These are phyloP conservation scores for Littorina saxatilis DNA, from an alignment of 1,140 invertebrate species.

Conservation along the genomic window DNA sequence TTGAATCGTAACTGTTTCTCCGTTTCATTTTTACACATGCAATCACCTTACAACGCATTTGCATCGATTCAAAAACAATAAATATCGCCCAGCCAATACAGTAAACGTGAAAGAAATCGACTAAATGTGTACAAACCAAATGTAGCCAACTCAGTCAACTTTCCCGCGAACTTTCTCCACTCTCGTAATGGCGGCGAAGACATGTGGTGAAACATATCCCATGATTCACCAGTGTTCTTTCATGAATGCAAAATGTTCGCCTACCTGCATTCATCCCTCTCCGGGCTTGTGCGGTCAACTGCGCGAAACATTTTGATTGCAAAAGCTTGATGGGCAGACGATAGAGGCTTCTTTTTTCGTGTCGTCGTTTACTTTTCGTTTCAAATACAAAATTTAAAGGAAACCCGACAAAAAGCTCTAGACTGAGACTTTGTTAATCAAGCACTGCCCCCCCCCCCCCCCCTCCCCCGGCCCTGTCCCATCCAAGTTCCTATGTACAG, in stretches of 20 bases:
- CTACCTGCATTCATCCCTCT: no score
- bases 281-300: no score
- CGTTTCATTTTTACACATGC: background rate
- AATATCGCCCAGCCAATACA: background rate
- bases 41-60: background rate
- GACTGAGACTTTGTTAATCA: no score
- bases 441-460: no score
- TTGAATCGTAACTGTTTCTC: background rate
- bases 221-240: background rate
- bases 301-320: no score
- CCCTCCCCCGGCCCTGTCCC: no score
- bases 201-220: constrained; percentile 13
- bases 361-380: no score
- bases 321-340: no score
- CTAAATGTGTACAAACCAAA: background rate
- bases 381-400: no score
- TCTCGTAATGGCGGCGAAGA: constrained; percentile 14
- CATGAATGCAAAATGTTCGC: background rate
- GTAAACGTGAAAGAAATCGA: background rate
- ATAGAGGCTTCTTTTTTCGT: no score
- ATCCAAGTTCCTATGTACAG: no score
- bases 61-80: background rate
- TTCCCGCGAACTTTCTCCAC: constrained; percentile 26
- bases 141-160: constrained; percentile 26
- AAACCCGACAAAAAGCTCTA: no score